Percentiles rank a stretch among this genome's conserved stretches.
Conservation (phyloP, 2,113 vertebrate genomes). For the Rhinogobius similis region DNA sequence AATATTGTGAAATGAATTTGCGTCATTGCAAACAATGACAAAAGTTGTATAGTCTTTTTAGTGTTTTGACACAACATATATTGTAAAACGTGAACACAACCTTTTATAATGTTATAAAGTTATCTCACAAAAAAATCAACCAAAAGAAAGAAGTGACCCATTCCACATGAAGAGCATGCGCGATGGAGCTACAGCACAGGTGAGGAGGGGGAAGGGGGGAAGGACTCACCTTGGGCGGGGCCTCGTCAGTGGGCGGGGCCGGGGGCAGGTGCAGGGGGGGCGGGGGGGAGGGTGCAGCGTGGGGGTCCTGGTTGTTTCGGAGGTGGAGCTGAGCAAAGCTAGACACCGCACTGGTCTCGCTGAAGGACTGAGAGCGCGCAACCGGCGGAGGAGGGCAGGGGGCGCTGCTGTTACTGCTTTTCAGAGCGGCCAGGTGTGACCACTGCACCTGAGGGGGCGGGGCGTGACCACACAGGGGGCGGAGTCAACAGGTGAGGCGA, state of each 20-base stretch:
- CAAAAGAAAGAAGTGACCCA: not conserved
- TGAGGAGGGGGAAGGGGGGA: constrained; percentile 7
- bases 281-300: constrained; percentile 84
- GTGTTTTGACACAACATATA: too few species aligned
- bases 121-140: not conserved
- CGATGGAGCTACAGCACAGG: constrained; percentile 27
- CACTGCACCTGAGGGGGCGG: constrained; percentile 93
- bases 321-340: constrained; percentile 96
- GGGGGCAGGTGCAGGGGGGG: constrained; percentile 84
- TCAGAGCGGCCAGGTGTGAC: constrained; percentile 98
- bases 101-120: not conserved
- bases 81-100: not conserved
- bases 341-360: constrained; percentile 85
- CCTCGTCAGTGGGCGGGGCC: constrained; percentile 80
- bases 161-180: not conserved
- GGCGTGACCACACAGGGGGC: constrained; percentile 79
- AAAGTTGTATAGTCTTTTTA: too few species aligned
- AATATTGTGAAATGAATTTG: too few species aligned
- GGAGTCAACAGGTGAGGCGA: constrained; percentile 52
- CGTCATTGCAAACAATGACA: too few species aligned
- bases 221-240: constrained; percentile 90
- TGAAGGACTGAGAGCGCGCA: constrained; percentile 96
- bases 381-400: constrained; percentile 76
- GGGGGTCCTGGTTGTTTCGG: constrained; percentile 93
- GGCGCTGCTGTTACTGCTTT: constrained; percentile 84